phyloP scores from a whole-genome alignment of 23 tunicate species.

The Diplosoma virens region DNA sequence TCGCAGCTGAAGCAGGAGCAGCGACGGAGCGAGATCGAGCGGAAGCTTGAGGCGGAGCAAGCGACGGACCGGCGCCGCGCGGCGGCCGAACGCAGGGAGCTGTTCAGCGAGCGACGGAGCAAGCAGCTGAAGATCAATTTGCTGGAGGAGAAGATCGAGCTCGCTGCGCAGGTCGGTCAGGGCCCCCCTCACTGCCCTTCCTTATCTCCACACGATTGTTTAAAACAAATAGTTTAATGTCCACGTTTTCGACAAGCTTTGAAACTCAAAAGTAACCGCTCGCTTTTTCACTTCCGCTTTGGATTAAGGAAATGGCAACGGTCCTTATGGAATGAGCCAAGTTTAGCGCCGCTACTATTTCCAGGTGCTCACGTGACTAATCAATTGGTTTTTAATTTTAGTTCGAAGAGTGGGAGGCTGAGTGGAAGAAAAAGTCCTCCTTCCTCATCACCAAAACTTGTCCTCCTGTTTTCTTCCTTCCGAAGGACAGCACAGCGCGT shows the following conservation, averaged over 20 bases:
- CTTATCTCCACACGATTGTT: no score
- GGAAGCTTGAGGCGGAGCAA: constrained; percentile 62
- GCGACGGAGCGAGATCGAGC: constrained; percentile 74
- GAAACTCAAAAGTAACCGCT: background rate
- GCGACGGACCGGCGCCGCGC: constrained; percentile 59
- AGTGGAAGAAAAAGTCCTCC: constrained; percentile 73
- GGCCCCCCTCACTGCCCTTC: background rate
- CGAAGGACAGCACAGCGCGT: constrained; percentile 76
- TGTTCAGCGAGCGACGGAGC: constrained; percentile 64
- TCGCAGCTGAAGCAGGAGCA: constrained; percentile 68
- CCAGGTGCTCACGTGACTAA: background rate
- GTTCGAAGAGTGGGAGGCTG: constrained; percentile 82
- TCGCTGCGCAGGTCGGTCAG: constrained; percentile 63
- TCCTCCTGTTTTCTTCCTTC: constrained; percentile 80
- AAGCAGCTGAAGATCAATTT: constrained; percentile 69
- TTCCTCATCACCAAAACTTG: constrained; percentile 78
- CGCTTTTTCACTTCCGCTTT: background rate
- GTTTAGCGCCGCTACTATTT: background rate
- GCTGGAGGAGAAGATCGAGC: constrained; percentile 77
- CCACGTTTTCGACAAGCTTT: no score
- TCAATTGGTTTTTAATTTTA: background rate
- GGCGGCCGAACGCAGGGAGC: constrained; percentile 66
- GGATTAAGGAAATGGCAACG: no score
- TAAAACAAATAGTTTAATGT: no score
- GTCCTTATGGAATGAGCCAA: no score